Evolutionary conservation across 2,113 vertebrate species (phyloP).

Genomic region (Sciurus niger): DNA sequence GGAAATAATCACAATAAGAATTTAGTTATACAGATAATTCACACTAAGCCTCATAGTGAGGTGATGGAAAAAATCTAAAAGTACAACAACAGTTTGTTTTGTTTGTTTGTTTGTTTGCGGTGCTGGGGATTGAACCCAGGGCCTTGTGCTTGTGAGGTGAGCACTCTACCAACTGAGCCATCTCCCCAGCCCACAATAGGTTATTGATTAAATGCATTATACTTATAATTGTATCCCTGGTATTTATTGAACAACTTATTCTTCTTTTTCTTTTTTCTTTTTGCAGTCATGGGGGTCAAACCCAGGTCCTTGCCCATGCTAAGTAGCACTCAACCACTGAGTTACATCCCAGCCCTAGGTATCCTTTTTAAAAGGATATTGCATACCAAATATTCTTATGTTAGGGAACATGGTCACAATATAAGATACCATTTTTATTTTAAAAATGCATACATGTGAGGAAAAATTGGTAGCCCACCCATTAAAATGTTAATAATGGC

Average conservation of each 20-base stretch:
- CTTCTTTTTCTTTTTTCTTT: neutral
- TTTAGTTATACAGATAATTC: constrained; percentile 29
- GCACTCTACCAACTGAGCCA: too few relatives aligned
- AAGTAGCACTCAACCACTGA: neutral
- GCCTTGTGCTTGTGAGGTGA: too few relatives aligned
- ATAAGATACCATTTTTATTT: constrained; percentile 11
- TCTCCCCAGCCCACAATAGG: neutral
- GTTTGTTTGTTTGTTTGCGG: too few relatives aligned
- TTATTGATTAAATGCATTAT: constrained; percentile 1
- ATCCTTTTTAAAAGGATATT: neutral
- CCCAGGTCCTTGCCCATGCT: too few relatives aligned
- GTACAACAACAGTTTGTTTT: neutral
- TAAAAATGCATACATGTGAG: constrained; percentile 63
- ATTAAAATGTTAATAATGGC: constrained; percentile 22
- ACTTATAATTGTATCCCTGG: neutral
- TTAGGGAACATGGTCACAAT: neutral
- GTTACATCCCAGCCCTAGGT: too few relatives aligned
- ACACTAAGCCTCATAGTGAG: constrained; percentile 72
- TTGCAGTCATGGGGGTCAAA: neutral
- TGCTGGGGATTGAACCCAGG: too few relatives aligned
- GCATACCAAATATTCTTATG: neutral
- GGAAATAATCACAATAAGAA: constrained; percentile 11
- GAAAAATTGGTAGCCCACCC: neutral
- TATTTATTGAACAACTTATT: neutral
- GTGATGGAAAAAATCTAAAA: constrained; percentile 62